Conservation (phyloP, 2,797 vertebrate species). For the Heterohyrax brucei region DNA sequence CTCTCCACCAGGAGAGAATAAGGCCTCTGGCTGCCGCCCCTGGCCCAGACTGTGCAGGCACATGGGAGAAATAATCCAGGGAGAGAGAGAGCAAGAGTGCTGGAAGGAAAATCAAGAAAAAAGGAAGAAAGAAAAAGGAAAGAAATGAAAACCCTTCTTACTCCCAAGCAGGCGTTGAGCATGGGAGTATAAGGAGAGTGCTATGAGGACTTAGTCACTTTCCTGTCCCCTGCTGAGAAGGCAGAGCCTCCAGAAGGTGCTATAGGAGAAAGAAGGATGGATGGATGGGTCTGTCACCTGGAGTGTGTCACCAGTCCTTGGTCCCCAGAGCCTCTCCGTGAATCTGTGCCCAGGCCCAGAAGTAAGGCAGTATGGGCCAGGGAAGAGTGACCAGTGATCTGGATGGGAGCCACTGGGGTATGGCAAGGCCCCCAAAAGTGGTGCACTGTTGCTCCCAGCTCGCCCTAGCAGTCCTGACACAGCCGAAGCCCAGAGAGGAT, state of each 20-base stretch:
- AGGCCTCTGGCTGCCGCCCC: slow-evolving; percentile 17
- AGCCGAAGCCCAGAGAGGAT: not conserved
- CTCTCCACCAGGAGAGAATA: not conserved
- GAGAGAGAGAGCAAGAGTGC: not conserved
- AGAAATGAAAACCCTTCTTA: slow-evolving; percentile 74
- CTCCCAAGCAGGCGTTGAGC: slow-evolving; percentile 60
- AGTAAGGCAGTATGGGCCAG: not conserved
- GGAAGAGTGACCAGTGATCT: accelerated
- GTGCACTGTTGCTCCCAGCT: not conserved
- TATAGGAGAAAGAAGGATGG: slow-evolving; percentile 17
- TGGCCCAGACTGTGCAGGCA: slow-evolving; percentile 1
- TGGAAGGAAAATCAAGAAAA: not conserved
- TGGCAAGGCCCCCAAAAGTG: not conserved
- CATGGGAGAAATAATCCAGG: not conserved
- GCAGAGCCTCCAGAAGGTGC: not conserved
- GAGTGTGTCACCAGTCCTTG: not conserved
- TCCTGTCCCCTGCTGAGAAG: slow-evolving; percentile 52
- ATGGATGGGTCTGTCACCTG: not conserved
- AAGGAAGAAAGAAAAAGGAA: not conserved
- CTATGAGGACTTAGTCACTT: slow-evolving; percentile 66
- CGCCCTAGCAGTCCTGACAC: not conserved
- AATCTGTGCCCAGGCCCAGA: not conserved
- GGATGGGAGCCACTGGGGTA: accelerated
- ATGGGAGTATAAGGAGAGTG: slow-evolving; percentile 68
- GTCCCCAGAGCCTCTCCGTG: not conserved